Conservation (phyloP, 2,113 vertebrate genomes). For the cattle (Bos taurus) region DNA sequence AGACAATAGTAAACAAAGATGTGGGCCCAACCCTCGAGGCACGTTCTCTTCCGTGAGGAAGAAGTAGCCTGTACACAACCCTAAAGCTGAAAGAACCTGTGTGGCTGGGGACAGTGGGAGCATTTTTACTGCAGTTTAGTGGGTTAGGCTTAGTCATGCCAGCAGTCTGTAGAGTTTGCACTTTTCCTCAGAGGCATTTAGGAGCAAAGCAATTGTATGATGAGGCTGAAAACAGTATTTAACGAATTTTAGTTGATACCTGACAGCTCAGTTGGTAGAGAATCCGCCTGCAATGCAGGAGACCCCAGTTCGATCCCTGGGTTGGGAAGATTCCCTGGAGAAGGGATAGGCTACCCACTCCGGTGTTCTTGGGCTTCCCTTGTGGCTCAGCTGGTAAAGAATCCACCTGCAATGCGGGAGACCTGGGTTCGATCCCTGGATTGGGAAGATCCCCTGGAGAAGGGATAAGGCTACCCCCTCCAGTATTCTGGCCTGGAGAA, state of each 20-base stretch:
- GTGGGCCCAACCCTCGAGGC: neutral
- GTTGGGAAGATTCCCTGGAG: neutral
- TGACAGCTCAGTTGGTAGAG: neutral
- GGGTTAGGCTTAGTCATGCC: neutral
- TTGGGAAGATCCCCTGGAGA: neutral
- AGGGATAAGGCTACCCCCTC: neutral
- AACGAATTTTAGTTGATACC: neutral
- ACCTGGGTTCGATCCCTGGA: neutral
- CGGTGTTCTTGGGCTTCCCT: neutral
- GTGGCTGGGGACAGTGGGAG: neutral
- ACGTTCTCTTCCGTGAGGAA: neutral
- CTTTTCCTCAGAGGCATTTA: neutral
- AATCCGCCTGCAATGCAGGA: fast-evolving
- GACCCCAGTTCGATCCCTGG: neutral
- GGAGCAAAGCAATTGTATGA: neutral
- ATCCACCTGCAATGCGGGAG: neutral
- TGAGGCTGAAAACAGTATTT: neutral
- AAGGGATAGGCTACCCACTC: neutral
- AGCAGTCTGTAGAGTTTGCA: neutral
- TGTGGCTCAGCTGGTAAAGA: neutral
- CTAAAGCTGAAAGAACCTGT: neutral
- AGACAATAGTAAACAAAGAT: neutral
- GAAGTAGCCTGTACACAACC: neutral
- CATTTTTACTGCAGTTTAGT: neutral
- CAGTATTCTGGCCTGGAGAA: neutral